Evolutionary conservation across 2,888 invertebrate species (phyloP).

Genomic region (Luperina testacea): DNA sequence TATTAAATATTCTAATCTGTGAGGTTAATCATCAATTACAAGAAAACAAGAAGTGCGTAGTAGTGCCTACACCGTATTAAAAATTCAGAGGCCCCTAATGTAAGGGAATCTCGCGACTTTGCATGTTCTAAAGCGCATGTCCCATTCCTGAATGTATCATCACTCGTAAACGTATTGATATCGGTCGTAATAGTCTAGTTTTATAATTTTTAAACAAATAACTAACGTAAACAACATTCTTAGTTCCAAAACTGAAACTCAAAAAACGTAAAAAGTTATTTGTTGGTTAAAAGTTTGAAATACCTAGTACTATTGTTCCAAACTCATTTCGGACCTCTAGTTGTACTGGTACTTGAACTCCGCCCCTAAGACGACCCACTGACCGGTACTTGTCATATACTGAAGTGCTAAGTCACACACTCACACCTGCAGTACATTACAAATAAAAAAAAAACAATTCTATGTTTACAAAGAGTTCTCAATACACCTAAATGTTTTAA

Average conservation of each 20-base stretch:
- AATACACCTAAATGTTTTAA: no score
- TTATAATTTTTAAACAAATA: neutral
- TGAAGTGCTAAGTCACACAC: neutral
- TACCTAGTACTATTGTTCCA: neutral
- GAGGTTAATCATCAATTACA: no score
- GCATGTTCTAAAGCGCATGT: constrained; percentile 33
- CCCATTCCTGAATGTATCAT: neutral
- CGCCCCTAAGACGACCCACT: no score
- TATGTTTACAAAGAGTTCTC: no score
- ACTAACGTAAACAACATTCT: constrained; percentile 1
- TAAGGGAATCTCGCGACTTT: neutral
- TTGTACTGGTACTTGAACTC: neutral
- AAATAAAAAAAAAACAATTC: no score
- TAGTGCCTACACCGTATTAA: constrained; percentile 3
- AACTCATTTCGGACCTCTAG: neutral
- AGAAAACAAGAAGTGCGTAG: neutral
- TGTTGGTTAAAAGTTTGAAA: constrained; percentile 4
- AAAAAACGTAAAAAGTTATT: neutral
- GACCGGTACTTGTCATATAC: neutral
- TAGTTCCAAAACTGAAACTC: neutral
- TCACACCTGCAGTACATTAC: no score
- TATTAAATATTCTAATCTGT: neutral
- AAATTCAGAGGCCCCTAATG: constrained; percentile 18
- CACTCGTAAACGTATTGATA: neutral
- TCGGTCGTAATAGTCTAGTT: neutral